Conservation (phyloP, 2,113 vertebrate species). For the Isichthys henryi region DNA sequence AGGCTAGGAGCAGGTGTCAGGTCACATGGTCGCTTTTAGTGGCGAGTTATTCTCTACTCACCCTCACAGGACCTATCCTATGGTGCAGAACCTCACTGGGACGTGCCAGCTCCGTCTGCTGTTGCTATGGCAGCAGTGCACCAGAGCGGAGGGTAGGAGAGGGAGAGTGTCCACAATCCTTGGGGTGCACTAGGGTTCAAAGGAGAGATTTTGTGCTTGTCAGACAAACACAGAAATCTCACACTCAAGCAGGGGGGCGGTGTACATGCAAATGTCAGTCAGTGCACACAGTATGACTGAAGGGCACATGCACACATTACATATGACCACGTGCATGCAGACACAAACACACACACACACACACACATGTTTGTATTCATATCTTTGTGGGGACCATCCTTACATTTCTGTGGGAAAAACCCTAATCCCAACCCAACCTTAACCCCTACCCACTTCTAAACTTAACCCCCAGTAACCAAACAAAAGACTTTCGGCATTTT, state of each 20-base stretch:
- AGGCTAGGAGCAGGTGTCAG: background rate
- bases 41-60: constrained; percentile 38
- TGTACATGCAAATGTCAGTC: background rate
- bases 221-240: background rate
- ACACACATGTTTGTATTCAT: background rate
- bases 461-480: background rate
- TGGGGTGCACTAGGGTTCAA: constrained; percentile 20
- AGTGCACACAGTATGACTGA: background rate
- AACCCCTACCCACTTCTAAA: background rate
- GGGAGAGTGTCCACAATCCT: constrained; percentile 56
- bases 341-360: background rate
- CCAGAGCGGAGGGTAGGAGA: constrained; percentile 65
- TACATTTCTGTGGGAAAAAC: background rate
- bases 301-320: background rate
- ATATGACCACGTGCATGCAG: background rate
- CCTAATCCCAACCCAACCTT: background rate
- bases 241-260: background rate
- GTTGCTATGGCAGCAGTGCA: constrained; percentile 92
- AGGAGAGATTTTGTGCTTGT: constrained; percentile 3
- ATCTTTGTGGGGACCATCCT: background rate
- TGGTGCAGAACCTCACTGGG: constrained; percentile 70
- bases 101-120: constrained; percentile 68
- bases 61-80: constrained; percentile 19
- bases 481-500: too few relatives aligned
- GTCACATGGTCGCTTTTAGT: background rate